phyloP scores from a whole-genome alignment of 2,888 invertebrate genomes.

The Aricia artaxerxes region DNA sequence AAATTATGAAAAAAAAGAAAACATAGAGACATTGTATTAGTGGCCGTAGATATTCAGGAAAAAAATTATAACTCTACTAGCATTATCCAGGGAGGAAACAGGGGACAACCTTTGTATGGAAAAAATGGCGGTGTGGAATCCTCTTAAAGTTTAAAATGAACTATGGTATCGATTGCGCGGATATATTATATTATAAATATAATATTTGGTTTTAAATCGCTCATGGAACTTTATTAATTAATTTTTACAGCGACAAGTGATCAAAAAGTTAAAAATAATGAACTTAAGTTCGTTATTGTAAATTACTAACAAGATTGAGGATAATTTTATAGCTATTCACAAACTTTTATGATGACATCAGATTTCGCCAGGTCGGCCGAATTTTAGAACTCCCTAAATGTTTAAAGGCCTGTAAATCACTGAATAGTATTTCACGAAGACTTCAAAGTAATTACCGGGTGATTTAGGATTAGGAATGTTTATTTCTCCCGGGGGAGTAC shows the following conservation, averaged over 20 bases:
- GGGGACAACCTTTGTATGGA: too few species aligned
- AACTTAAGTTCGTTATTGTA: background rate
- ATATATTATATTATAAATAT: too few species aligned
- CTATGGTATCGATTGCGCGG: too few species aligned
- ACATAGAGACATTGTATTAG: too few species aligned
- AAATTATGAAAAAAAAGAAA: too few species aligned
- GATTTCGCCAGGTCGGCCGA: background rate
- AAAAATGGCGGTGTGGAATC: too few species aligned
- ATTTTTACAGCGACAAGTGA: background rate
- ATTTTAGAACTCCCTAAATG: conserved; percentile 7
- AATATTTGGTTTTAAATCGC: too few species aligned
- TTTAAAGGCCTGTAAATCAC: conserved; percentile 44
- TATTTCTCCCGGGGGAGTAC: conserved; percentile 40
- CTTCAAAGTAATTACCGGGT: conserved; percentile 51
- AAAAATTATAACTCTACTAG: too few species aligned
- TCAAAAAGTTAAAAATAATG: background rate
- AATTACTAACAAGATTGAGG: conserved; percentile 13
- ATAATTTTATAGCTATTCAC: background rate
- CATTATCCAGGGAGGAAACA: too few species aligned
- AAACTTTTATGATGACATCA: conserved; percentile 5
- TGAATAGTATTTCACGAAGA: conserved; percentile 44
- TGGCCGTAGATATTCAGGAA: too few species aligned
- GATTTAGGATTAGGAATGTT: conserved; percentile 47
- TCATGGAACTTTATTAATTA: background rate
- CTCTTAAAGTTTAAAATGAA: too few species aligned